A percentile compares a stretch with the other conserved stretches of the same genome.
Evolutionary conservation across 2,113 vertebrate species (phyloP).

Genomic region (Malaclemys terrapin): DNA sequence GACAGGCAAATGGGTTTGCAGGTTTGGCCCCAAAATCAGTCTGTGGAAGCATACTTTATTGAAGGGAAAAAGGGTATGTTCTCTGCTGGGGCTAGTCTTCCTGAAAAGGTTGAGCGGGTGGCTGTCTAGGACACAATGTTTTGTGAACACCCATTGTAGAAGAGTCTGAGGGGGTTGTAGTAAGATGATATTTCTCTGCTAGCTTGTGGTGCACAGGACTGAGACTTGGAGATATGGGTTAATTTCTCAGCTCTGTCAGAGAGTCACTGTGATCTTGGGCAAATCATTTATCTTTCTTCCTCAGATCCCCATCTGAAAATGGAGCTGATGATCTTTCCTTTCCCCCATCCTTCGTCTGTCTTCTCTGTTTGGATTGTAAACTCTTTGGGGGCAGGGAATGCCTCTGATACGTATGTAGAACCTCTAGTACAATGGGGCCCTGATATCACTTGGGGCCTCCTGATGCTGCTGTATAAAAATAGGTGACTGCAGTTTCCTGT

Average conservation of each 20-base stretch:
- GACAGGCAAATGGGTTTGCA: not conserved
- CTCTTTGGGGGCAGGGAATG: constrained; percentile 4
- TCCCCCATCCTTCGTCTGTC: constrained; percentile 21
- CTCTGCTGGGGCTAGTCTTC: not conserved
- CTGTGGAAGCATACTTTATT: not conserved
- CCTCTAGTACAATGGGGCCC: not conserved
- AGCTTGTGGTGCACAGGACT: not conserved
- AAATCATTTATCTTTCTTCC: not conserved
- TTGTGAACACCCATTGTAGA: not conserved
- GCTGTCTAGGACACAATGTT: not conserved
- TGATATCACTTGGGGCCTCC: constrained; percentile 13
- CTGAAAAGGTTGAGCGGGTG: not conserved
- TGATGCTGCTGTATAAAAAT: constrained; percentile 10
- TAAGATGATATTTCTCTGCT: not conserved
- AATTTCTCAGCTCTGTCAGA: not conserved
- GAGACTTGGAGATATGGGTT: not conserved
- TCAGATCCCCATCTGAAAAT: constrained; percentile 7
- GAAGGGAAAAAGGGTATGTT: not conserved
- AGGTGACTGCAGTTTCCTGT: not conserved
- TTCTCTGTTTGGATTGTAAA: constrained; percentile 26
- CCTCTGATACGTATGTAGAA: not conserved
- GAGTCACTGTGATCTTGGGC: not conserved
- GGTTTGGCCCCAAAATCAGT: not conserved
- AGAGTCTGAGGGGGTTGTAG: not conserved
- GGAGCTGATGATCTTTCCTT: constrained; percentile 24